Evolutionary conservation across 2,797 vertebrate species (phyloP).

Genomic region (Chrosomus eos): DNA sequence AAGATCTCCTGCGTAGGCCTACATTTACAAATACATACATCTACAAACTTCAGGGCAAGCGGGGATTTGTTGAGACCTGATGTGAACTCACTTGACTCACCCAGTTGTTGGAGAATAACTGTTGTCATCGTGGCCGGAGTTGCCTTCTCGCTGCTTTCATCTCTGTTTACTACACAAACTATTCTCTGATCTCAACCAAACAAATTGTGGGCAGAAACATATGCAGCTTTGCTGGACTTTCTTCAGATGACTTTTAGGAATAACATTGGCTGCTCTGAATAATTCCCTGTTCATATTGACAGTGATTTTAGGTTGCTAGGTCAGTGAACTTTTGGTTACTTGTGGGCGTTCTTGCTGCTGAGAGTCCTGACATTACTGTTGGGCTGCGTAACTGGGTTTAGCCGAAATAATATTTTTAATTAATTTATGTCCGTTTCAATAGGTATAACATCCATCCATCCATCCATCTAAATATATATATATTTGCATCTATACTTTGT

Average conservation of each 20-base stretch:
- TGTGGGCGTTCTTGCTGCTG: not conserved
- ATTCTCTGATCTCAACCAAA: conserved; percentile 21
- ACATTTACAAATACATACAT: not conserved
- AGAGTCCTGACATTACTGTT: not conserved
- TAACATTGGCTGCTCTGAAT: not conserved
- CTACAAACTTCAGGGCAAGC: not conserved
- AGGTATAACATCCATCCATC: not conserved
- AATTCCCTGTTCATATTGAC: not conserved
- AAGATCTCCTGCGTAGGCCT: not conserved
- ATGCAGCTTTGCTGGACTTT: not conserved
- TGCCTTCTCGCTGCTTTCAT: conserved; percentile 6
- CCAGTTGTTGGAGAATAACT: conserved; percentile 16
- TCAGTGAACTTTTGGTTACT: not conserved
- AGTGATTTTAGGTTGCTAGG: not conserved
- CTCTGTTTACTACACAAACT: not conserved
- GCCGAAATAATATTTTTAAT: not conserved
- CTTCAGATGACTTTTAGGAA: not conserved
- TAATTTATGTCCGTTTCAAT: not conserved
- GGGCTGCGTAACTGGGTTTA: not conserved
- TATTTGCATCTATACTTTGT: no score
- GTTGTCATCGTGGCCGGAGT: not conserved
- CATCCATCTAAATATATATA: no score
- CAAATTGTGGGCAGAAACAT: not conserved
- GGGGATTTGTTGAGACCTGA: not conserved
- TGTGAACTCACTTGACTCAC: conserved; percentile 15